Percentiles rank a stretch among this genome's conserved stretches.
Evolutionary conservation across 2,113 vertebrate genomes (phyloP).

Genomic region (Aythya baeri): DNA sequence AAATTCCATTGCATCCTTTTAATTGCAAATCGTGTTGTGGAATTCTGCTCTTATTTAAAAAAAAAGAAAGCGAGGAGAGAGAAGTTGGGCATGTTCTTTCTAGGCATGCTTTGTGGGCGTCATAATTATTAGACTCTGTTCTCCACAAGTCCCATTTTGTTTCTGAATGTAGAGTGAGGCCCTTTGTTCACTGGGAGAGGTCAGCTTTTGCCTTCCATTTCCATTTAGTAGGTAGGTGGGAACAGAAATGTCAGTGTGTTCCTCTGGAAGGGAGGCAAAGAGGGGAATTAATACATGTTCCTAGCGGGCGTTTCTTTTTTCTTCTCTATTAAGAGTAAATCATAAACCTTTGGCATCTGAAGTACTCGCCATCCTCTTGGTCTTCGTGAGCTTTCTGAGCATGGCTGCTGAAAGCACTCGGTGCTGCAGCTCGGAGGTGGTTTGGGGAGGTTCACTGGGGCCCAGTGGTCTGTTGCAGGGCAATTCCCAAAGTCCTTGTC

Average conservation of each 20-base stretch:
- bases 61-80: slow-evolving; percentile 15
- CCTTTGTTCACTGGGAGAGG: slow-evolving; percentile 53
- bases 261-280: slow-evolving; percentile 23
- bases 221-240: slow-evolving; percentile 66
- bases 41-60: slow-evolving; percentile 53
- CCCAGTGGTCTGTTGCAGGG: not conserved
- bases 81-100: slow-evolving; percentile 59
- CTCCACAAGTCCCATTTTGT: slow-evolving; percentile 69
- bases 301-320: not conserved
- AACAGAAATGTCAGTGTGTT: slow-evolving; percentile 64
- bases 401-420: not conserved
- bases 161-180: slow-evolving; percentile 55
- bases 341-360: not conserved
- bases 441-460: not conserved
- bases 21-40: slow-evolving; percentile 72
- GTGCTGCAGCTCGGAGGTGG: not conserved
- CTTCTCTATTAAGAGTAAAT: not conserved
- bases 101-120: slow-evolving; percentile 66
- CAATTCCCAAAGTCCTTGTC: not conserved
- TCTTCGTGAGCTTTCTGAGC: not conserved
- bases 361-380: not conserved
- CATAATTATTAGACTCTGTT: slow-evolving; percentile 65
- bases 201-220: slow-evolving; percentile 56
- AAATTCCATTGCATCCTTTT: slow-evolving; percentile 69
- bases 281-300: not conserved